These are phyloP conservation scores for Dryocosmus kuriphilus DNA, from an alignment of 2,888 invertebrate species.

Conservation along the genomic window DNA sequence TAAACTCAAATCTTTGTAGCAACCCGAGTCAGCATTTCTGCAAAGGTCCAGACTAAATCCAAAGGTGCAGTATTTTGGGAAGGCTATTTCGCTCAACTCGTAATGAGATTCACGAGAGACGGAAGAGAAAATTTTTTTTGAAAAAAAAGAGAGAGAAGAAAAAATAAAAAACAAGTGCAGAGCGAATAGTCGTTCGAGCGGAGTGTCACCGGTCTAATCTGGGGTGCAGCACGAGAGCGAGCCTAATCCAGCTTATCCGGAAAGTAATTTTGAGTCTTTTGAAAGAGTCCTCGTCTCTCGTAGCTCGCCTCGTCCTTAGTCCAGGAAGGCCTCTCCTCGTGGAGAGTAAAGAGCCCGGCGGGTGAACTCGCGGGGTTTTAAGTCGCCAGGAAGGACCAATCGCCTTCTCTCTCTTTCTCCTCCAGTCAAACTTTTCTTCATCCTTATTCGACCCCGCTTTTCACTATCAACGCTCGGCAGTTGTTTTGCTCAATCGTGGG, in stretches of 20 bases:
- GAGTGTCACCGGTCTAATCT: slow-evolving; percentile 73
- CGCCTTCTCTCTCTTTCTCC: slow-evolving; percentile 49
- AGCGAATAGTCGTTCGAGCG: slow-evolving; percentile 45
- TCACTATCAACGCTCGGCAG: slow-evolving; percentile 66
- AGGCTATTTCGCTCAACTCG: slow-evolving; percentile 41
- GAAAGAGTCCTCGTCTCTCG: slow-evolving; percentile 73
- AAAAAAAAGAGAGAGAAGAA: slow-evolving; percentile 36
- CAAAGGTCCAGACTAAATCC: slow-evolving; percentile 8
- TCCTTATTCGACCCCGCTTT: slow-evolving; percentile 47
- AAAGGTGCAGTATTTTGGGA: slow-evolving; percentile 16
- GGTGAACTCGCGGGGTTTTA: slow-evolving; percentile 54
- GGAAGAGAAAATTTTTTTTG: slow-evolving; percentile 44
- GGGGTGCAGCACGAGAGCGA: slow-evolving; percentile 76
- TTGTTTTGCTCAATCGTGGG: slow-evolving; percentile 67
- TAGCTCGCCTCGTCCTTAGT: slow-evolving; percentile 34
- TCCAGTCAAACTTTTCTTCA: slow-evolving; percentile 50
- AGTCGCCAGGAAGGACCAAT: slow-evolving; percentile 59
- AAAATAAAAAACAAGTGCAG: slow-evolving; percentile 54
- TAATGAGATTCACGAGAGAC: slow-evolving; percentile 52
- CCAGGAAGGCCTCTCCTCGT: slow-evolving; percentile 50
- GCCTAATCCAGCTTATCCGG: slow-evolving; percentile 83
- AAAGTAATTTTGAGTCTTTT: slow-evolving; percentile 83
- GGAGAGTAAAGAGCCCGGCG: slow-evolving; percentile 54
- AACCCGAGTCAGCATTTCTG: not conserved
- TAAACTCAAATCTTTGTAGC: not conserved